Evolutionary conservation across 2,797 vertebrate genomes (phyloP), one percentile per base, ranked within the genome.

Genomic region (Karalla daura): DNA sequence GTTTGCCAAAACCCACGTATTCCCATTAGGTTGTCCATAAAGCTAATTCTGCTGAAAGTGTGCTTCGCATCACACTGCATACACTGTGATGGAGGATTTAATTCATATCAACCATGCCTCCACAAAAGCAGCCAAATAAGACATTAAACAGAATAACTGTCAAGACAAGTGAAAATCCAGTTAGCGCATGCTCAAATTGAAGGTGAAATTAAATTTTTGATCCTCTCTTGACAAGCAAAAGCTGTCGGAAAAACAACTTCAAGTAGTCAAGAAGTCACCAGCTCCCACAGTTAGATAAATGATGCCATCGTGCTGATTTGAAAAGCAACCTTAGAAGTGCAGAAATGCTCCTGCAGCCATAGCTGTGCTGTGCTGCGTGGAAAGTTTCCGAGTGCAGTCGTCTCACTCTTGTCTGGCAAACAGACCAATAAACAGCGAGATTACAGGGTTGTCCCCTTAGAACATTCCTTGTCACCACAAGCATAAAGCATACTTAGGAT

Each of bases 401-500:
- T 77, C 63, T 54, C 61, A 28, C 71, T 73, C 63, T 23, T 25
- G 41, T 23, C 10, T 86, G 75, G 72, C 63, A 81, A 89, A 83
- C 63, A 83, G 73, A 68, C 78, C 84, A 71, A 79, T 85, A 89
- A 81, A 85, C 76, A 81, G 53, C 41, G 51, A 83, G 78, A 89
- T 86, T 84, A 85, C 37, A 81, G 77, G 84, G 78, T 83, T 80
- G 77, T 86, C 84, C 81, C 77, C 52, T 70, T 9, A 46, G 73
- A 85, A 80, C 75, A 86, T 87, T 88, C 83, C 81, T 9, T 61
- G 74, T 77, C 64, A 79, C 87, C 87, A 73, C 86, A 89, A 43
- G 80, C 79, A 80, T 78, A 74, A 89, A 90, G 80, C 74, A 84
- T 72, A 81, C 67, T 86, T 74, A 77, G 72, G 75, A 86, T 86